Base-by-base conservation (phyloP, 2,797 vertebrate species). In the Mastacembelus armatus region DNA sequence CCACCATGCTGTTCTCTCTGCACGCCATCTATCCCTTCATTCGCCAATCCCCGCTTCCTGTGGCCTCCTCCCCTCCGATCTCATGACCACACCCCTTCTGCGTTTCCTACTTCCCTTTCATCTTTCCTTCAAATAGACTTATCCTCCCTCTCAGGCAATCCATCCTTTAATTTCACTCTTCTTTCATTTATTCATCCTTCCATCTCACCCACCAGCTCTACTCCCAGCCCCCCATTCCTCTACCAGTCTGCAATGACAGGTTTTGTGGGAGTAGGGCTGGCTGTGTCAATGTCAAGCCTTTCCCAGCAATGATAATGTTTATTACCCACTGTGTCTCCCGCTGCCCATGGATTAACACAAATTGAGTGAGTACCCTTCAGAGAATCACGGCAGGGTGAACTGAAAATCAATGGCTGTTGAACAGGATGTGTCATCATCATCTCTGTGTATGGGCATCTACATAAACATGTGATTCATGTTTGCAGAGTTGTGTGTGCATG, bases 301-400 rank as follows among this genome's bases (percentile, higher is more conserved):
- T 91, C 81, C 61, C 85, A 89, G 85, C 90, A 91, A 92, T 93
- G 88, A 89, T 91, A 93, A 92, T 90, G 88, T 92, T 91, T 92
- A 92, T 92, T 90, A 89, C 89, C 87, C 84, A 79, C 85, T 87
- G 89, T 76, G 90, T 69, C 71, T 89, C 85, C 86, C 65, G 73
- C 84, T 84, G 89, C 84, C 79, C 83, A 63, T 83, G 84, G 88
- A 90, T 90, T 87, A 88, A 82, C 83, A 80, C 88, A 91, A 89
- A 92, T 89, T 83, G 88, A 87, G 85, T 82, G 55, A 71, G 56
- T 90, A 91, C 87, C 91, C 92, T 92, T 90, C 88, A 91, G 84
- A 84, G 79, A 84, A 74, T 76, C 42, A 36, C 49, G 45, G 48
- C 57, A 70, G 71, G 60, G 71, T 80, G 75, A 81, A 71, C 48